A percentile compares a stretch with the other conserved stretches of the same genome.
These are phyloP conservation scores for Lithobates sylvaticus DNA, from an alignment of 2,797 vertebrate genomes.

Conservation along the genomic window DNA sequence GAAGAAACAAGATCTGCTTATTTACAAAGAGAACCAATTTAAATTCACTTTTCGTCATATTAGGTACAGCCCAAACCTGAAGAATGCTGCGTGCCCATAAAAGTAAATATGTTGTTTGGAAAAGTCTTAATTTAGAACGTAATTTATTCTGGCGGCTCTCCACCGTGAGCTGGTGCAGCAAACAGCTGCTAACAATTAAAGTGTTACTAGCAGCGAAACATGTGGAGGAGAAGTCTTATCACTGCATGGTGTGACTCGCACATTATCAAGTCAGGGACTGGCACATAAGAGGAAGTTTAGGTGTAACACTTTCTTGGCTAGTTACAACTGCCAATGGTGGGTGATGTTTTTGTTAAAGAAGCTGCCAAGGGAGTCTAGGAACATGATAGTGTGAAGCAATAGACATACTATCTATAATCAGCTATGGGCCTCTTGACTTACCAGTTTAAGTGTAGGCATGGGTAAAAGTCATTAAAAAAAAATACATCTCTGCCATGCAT, in stretches of 20 bases:
- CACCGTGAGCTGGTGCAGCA: neutral
- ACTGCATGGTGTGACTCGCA: neutral
- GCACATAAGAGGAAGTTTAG: neutral
- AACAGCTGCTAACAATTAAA: neutral
- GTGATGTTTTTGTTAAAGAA: too few species aligned
- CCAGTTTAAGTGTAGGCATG: too few species aligned
- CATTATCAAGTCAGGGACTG: constrained; percentile 5
- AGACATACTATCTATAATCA: too few species aligned
- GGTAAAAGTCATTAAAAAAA: too few species aligned
- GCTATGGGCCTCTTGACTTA: too few species aligned
- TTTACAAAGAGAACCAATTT: too few species aligned
- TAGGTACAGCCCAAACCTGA: neutral
- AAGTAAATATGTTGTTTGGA: neutral
- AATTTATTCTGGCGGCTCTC: neutral
- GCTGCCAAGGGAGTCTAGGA: too few species aligned
- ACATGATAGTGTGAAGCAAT: too few species aligned
- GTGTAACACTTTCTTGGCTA: constrained; percentile 11
- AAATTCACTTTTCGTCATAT: too few species aligned
- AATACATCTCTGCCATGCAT: too few species aligned
- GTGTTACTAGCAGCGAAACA: neutral
- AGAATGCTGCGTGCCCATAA: neutral
- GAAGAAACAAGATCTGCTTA: too few species aligned
- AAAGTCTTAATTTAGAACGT: neutral
- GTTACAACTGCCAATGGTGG: neutral
- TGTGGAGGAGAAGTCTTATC: neutral